These are phyloP conservation scores for Drosophila obscura DNA, from an alignment of 1,140 invertebrate genomes.

Conservation along the genomic window DNA sequence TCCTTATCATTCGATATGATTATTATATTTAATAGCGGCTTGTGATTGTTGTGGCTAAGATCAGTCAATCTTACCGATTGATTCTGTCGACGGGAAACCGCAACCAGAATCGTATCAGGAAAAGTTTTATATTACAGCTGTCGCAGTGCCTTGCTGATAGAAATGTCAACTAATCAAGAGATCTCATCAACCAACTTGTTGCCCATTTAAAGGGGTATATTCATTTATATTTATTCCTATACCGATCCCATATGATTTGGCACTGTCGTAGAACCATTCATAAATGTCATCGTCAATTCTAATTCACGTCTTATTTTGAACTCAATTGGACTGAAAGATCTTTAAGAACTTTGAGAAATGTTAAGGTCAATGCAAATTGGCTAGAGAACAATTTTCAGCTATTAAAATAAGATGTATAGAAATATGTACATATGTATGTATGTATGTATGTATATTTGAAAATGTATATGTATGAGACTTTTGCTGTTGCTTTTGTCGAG, in stretches of 20 bases:
- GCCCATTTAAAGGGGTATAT: constrained; percentile 13
- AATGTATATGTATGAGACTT: constrained; percentile 25
- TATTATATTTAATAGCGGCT: constrained; percentile 31
- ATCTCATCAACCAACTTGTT: not conserved
- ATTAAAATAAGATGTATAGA: constrained; percentile 13
- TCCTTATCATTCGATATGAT: constrained; percentile 10
- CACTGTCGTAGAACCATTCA: constrained; percentile 66
- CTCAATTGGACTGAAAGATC: constrained; percentile 60
- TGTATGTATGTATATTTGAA: constrained; percentile 4
- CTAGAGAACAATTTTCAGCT: constrained; percentile 45
- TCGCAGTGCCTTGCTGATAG: constrained; percentile 25
- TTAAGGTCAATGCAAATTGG: constrained; percentile 75
- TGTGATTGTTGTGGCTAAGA: constrained; percentile 54
- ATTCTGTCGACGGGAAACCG: constrained; percentile 35
- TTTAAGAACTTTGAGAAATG: constrained; percentile 49
- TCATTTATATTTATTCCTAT: constrained; percentile 19
- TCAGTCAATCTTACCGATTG: constrained; percentile 4
- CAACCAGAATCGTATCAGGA: constrained; percentile 49
- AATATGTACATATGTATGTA: constrained; percentile 8
- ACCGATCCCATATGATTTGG: constrained; percentile 30
- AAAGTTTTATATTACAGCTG: constrained; percentile 47
- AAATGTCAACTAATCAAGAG: constrained; percentile 49
- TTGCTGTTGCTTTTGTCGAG: constrained; percentile 36
- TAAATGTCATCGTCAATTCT: constrained; percentile 76
- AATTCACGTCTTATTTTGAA: constrained; percentile 49